A percentile compares a stretch with the other conserved stretches of the same genome.
phyloP scores from a whole-genome alignment of 2,797 vertebrate species.

The Syngnathus acus region DNA sequence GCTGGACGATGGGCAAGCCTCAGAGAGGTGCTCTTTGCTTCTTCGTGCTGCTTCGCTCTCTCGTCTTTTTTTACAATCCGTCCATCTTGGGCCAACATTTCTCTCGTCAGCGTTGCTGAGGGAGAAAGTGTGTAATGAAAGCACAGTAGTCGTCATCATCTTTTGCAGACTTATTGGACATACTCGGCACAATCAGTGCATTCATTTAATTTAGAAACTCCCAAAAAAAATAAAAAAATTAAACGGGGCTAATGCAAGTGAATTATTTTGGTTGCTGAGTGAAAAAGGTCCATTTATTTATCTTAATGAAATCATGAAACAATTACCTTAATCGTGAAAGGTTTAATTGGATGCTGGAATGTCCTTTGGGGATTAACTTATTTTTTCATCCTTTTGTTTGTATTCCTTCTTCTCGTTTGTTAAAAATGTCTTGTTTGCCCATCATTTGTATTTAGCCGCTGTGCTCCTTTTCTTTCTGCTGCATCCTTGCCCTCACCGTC shows the following conservation, averaged over 20 bases:
- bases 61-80: no score
- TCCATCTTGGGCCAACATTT: no score
- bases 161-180: no score
- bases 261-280: not conserved
- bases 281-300: conserved; percentile 15
- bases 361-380: conserved; percentile 28
- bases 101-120: no score
- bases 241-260: not conserved
- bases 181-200: no score
- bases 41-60: no score
- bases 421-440: conserved; percentile 36
- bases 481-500: conserved; percentile 18
- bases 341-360: conserved; percentile 39
- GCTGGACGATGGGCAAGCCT: no score
- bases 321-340: conserved; percentile 45
- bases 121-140: no score
- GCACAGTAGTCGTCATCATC: no score
- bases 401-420: conserved; percentile 34
- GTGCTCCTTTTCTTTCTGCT: conserved; percentile 25
- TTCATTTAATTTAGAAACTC: no score
- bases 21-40: no score
- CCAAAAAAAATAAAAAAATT: not conserved
- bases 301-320: conserved; percentile 60
- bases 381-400: conserved; percentile 29
- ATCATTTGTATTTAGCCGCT: conserved; percentile 63